Percentiles rank a stretch among this genome's conserved stretches.
These are phyloP conservation scores for Kuschelorhynchus macadamiae DNA, from an alignment of 2,888 invertebrate genomes.

Conservation along the genomic window DNA sequence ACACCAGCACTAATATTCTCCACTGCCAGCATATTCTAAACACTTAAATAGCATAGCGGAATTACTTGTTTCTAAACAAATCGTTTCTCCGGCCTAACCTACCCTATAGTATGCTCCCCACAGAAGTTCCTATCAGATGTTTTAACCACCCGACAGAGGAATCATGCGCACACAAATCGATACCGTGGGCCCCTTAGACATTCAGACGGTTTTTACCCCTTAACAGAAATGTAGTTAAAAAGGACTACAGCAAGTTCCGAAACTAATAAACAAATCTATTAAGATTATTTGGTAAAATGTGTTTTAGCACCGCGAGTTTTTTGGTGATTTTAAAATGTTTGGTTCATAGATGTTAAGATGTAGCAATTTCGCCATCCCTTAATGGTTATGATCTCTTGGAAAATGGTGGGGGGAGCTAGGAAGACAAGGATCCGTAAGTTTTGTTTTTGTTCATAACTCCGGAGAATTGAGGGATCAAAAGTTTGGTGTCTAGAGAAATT, in stretches of 20 bases:
- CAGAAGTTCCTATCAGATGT: conserved; percentile 45
- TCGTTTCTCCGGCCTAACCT: conserved; percentile 20
- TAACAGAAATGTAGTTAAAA: conserved; percentile 41
- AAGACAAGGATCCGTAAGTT: conserved; percentile 41
- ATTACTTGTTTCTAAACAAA: background rate
- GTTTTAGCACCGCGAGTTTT: background rate
- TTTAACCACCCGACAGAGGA: conserved; percentile 29
- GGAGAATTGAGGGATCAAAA: conserved; percentile 27
- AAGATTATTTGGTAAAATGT: background rate
- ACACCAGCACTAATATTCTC: too few relatives aligned
- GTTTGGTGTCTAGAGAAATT: too few relatives aligned
- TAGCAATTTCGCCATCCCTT: background rate
- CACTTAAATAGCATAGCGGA: too few relatives aligned
- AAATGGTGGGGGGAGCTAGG: conserved; percentile 27
- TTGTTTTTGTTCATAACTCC: conserved; percentile 38
- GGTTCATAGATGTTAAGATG: conserved; percentile 2
- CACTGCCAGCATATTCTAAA: too few relatives aligned
- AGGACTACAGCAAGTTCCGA: conserved; percentile 7
- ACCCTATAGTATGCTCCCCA: conserved; percentile 23
- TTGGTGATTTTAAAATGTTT: conserved; percentile 3
- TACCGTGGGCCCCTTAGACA: conserved; percentile 34
- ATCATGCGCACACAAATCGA: conserved; percentile 45
- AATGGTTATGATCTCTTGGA: conserved; percentile 17
- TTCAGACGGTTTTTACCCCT: conserved; percentile 47
- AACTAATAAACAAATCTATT: conserved; percentile 1